A percentile compares a stretch with the other conserved stretches of the same genome.
phyloP scores from a whole-genome alignment of 2,888 invertebrate species.

The Xylota sylvarum region DNA sequence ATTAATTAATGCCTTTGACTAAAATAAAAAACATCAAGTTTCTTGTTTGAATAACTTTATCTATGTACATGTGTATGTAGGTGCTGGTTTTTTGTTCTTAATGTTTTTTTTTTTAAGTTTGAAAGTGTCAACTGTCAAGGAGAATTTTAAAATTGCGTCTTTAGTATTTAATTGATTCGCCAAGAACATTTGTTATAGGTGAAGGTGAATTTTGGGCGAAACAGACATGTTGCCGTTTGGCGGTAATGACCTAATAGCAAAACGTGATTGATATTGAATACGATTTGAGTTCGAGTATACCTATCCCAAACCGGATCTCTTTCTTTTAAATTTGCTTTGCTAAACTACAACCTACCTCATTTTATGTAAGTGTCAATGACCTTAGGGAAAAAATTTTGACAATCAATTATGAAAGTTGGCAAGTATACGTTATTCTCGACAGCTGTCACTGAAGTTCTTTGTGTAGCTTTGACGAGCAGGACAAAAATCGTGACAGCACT shows the following conservation, averaged over 20 bases:
- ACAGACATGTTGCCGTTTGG: background rate
- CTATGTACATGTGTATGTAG: background rate
- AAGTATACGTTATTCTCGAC: no score
- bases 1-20: slow-evolving; percentile 6
- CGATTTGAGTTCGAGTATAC: background rate
- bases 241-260: background rate
- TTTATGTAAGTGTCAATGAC: no score
- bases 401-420: no score
- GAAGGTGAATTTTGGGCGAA: background rate
- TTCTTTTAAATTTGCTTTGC: no score
- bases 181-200: background rate
- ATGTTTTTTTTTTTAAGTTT: background rate
- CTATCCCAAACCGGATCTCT: no score
- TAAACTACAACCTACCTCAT: no score
- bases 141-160: background rate
- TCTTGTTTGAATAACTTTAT: background rate
- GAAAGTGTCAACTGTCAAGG: slow-evolving; percentile 32
- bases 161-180: slow-evolving; percentile 8
- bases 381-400: no score
- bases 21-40: background rate
- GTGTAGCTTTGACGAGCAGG: no score
- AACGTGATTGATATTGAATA: no score
- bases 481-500: no score
- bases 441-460: no score
- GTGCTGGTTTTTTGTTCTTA: background rate